Evolutionary conservation across 2,888 invertebrate species (phyloP).

Genomic region (Spicauda simplicius): DNA sequence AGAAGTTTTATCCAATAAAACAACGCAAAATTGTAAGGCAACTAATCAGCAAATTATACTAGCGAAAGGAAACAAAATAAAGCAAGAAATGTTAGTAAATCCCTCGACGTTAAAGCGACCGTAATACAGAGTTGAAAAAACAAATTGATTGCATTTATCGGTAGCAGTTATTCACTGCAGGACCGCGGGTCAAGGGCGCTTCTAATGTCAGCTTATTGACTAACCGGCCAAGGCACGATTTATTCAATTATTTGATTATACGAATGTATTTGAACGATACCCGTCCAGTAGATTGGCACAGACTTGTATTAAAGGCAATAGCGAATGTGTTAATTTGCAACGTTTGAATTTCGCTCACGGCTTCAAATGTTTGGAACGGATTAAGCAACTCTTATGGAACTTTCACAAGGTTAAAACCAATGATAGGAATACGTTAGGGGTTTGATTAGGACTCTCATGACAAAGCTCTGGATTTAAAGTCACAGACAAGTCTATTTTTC

Average conservation of each 20-base stretch:
- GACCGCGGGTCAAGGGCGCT: constrained; percentile 28
- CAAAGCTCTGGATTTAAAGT: too few relatives aligned
- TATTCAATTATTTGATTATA: constrained; percentile 18
- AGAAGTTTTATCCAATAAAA: neutral
- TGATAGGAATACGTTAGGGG: too few relatives aligned
- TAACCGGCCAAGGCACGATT: constrained; percentile 6
- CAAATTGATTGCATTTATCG: constrained; percentile 15
- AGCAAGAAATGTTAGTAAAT: neutral
- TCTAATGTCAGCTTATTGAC: constrained; percentile 31
- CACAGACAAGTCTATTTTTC: too few relatives aligned
- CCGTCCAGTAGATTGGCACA: too few relatives aligned
- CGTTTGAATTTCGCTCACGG: too few relatives aligned
- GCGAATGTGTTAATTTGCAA: too few relatives aligned
- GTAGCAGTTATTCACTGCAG: constrained; percentile 22
- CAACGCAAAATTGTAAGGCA: neutral
- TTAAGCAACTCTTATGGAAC: too few relatives aligned
- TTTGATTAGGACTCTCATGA: too few relatives aligned
- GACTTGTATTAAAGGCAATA: too few relatives aligned
- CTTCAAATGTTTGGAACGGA: too few relatives aligned
- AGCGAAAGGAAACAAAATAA: neutral
- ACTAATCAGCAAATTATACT: neutral
- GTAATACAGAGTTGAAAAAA: constrained; percentile 3
- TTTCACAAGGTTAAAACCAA: too few relatives aligned
- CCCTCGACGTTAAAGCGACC: neutral
- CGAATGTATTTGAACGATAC: constrained; percentile 8